Conservation (phyloP, 2,888 invertebrate genomes). For the Apotomis turbidana region DNA sequence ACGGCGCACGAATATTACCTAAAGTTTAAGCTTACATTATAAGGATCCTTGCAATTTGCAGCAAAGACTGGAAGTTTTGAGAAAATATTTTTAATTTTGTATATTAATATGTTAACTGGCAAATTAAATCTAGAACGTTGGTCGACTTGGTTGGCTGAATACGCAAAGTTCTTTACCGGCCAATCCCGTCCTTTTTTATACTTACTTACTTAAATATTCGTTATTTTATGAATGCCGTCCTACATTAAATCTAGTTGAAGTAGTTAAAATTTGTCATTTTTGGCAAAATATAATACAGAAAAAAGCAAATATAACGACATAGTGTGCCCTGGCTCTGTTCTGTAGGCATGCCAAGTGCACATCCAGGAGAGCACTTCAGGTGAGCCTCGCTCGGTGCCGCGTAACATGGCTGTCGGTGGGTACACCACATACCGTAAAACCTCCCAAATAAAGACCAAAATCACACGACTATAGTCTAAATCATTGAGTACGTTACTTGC, state of each 20-base stretch:
- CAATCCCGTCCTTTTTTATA: no score
- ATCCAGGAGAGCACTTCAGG: neutral
- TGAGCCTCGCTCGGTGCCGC: neutral
- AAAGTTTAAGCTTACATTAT: neutral
- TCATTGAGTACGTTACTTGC: no score
- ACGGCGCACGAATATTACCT: constrained; percentile 16
- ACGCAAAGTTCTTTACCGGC: no score
- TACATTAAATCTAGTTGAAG: no score
- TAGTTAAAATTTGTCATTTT: no score
- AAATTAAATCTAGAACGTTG: neutral
- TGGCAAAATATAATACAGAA: no score
- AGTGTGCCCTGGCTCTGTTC: neutral
- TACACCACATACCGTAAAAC: neutral
- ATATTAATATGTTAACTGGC: neutral
- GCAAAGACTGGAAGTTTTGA: neutral
- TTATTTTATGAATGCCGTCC: no score
- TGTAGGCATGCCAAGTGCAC: neutral
- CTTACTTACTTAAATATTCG: no score
- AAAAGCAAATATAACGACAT: no score
- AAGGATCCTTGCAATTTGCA: constrained; percentile 4
- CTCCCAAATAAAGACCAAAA: neutral
- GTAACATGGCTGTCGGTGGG: neutral
- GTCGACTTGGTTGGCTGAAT: no score
- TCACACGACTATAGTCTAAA: no score
- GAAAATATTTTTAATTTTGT: neutral